Conservation (phyloP, 2,113 vertebrate genomes). For the Marmota flaviventris region DNA sequence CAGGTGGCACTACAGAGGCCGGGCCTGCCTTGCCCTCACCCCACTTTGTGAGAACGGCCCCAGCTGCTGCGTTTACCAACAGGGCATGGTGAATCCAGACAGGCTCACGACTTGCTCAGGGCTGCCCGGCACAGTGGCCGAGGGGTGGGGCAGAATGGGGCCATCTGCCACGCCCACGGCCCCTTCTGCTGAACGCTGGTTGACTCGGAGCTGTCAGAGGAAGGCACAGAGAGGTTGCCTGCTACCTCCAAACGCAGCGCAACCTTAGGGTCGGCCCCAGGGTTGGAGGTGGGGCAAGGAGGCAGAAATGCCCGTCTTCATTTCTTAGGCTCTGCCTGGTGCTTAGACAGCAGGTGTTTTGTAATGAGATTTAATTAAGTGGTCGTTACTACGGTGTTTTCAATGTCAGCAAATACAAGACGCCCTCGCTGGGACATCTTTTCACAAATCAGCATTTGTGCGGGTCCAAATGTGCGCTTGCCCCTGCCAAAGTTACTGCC, state of each 20-base stretch:
- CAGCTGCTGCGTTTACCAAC: not conserved
- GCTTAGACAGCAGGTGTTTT: not conserved
- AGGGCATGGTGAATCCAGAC: not conserved
- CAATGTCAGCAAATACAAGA: not conserved
- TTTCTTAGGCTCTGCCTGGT: not conserved
- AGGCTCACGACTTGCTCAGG: not conserved
- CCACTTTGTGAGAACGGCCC: not conserved
- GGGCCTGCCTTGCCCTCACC: not conserved
- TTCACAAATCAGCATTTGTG: not conserved
- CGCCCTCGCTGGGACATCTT: accelerated
- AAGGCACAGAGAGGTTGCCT: not conserved
- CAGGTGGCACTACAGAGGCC: not conserved
- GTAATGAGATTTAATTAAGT: not conserved
- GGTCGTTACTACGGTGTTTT: not conserved
- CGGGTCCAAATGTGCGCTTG: not conserved
- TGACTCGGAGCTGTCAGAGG: not conserved
- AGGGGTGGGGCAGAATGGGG: not conserved
- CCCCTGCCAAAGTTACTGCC: not conserved
- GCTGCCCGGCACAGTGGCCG: not conserved
- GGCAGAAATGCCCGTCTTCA: not conserved
- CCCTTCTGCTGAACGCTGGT: not conserved
- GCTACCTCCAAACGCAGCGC: accelerated
- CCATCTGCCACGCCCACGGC: accelerated
- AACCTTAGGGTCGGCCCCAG: accelerated
- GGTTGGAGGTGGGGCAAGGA: no score